phyloP scores from a whole-genome alignment of 2,113 vertebrate species.

The Eurypyga helias region DNA sequence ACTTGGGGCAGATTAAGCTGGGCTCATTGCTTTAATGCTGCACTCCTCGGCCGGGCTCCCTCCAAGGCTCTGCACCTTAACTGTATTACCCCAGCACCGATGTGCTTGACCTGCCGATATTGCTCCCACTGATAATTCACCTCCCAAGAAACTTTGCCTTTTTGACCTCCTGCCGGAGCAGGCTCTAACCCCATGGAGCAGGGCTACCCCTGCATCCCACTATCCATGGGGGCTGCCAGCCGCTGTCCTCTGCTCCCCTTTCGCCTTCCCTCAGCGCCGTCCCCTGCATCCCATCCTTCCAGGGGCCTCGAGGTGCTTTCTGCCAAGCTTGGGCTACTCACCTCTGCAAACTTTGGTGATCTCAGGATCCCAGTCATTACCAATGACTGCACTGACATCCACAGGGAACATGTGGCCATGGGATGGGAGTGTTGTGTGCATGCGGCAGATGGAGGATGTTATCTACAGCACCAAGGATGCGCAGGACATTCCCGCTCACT shows the following conservation, averaged over 20 bases:
- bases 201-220: slow-evolving; percentile 5
- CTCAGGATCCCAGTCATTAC: not conserved
- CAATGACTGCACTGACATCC: not conserved
- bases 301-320: not conserved
- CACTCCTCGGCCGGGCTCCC: slow-evolving; percentile 71
- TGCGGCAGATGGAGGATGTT: not conserved
- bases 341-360: not conserved
- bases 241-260: not conserved
- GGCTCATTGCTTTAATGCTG: slow-evolving; percentile 87
- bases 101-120: slow-evolving; percentile 78
- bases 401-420: not conserved
- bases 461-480: not conserved
- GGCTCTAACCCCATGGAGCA: slow-evolving; percentile 16
- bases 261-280: not conserved
- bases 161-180: slow-evolving; percentile 81
- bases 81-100: slow-evolving; percentile 86
- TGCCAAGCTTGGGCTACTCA: not conserved
- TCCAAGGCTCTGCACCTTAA: slow-evolving; percentile 83
- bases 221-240: not conserved
- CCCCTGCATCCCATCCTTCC: not conserved
- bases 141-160: slow-evolving; percentile 90
- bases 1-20: slow-evolving; percentile 89
- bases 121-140: slow-evolving; percentile 85
- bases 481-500: accelerated
- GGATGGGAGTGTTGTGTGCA: accelerated